Percentiles rank a stretch among this genome's conserved stretches.
phyloP scores from a whole-genome alignment of 2,888 invertebrate genomes.

The Cataglyphis livida region DNA sequence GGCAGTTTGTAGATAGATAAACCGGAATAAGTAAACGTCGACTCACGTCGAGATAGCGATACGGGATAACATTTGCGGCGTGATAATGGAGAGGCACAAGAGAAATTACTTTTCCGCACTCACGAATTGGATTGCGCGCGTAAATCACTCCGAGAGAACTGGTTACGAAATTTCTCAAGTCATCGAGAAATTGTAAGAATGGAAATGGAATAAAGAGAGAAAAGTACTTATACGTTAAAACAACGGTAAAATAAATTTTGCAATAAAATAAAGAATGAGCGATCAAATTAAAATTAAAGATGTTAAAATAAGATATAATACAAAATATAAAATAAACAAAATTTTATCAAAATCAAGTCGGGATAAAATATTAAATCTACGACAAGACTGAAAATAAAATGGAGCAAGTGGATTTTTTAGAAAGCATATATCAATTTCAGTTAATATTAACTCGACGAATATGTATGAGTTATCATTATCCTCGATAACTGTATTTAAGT shows the following conservation, averaged over 20 bases:
- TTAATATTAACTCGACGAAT: constrained; percentile 35
- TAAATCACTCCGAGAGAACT: constrained; percentile 20
- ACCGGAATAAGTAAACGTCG: constrained; percentile 44
- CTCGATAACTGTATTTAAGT: constrained; percentile 37
- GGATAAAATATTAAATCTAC: constrained; percentile 9
- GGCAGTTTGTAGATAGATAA: constrained; percentile 50
- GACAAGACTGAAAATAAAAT: constrained; percentile 7
- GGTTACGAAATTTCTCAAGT: neutral
- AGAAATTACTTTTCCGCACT: constrained; percentile 43
- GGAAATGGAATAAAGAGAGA: neutral
- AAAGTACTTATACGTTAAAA: neutral
- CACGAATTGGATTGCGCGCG: constrained; percentile 33
- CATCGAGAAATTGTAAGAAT: neutral
- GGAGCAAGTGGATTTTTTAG: neutral
- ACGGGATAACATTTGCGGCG: constrained; percentile 32
- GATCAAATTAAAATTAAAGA: neutral
- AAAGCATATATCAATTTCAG: constrained; percentile 26
- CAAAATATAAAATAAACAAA: neutral
- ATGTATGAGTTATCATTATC: constrained; percentile 32
- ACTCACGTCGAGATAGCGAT: constrained; percentile 45
- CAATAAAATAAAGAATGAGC: neutral
- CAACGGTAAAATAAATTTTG: neutral
- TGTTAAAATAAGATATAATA: neutral
- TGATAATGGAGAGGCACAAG: constrained; percentile 34
- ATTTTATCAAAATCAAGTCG: neutral